Base-by-base conservation (phyloP, 2,797 vertebrate genomes). In the Gila robusta region DNA sequence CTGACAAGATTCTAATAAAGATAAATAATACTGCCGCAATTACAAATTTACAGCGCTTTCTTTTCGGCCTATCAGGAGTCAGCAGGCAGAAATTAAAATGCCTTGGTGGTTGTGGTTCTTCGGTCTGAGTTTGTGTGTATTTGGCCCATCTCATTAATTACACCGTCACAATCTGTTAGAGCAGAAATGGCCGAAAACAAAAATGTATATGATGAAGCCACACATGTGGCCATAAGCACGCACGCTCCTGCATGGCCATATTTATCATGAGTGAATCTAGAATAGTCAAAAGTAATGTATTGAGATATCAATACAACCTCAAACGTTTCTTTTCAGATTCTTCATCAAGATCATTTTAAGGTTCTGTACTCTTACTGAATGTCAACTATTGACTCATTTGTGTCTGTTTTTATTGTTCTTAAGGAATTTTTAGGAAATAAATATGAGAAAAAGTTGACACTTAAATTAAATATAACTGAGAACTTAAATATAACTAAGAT, bases 1-100 rank as follows among this genome's bases (percentile, higher is more conserved):
- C 90, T 94, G 94, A 95, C 94, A 94, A 92, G 94, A 95, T 94
- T 90, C 93, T 95, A 95, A 96, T 95, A 96, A 95, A 95, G 95
- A 95, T 95, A 94, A 95, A 96, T 95, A 96, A 94, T 94, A 94
- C 91, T 89, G 91, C 92, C 79, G 87, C 92, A 93, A 94, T 94
- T 94, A 94, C 92, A 92, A 84, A 89, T 93, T 94, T 94, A 93
- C 90, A 94, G 93, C 91, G 89, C 91, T 92, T 90, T 89, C 91
- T 90, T 91, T 90, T 85, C 89, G 82, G 90, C 94, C 91, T 92
- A 94, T 95, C 93, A 92, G 47, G 47, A 87, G 59, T 88, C 87
- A 37, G 83, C 89, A 89, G 92, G 94, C 92, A 91, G 91, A 85
- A 86, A 95, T 94, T 94, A 94, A 93, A 94, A 85, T 81, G 69